Conservation (phyloP, 2,797 vertebrate species). For the Eupleurogrammus muticus region DNA sequence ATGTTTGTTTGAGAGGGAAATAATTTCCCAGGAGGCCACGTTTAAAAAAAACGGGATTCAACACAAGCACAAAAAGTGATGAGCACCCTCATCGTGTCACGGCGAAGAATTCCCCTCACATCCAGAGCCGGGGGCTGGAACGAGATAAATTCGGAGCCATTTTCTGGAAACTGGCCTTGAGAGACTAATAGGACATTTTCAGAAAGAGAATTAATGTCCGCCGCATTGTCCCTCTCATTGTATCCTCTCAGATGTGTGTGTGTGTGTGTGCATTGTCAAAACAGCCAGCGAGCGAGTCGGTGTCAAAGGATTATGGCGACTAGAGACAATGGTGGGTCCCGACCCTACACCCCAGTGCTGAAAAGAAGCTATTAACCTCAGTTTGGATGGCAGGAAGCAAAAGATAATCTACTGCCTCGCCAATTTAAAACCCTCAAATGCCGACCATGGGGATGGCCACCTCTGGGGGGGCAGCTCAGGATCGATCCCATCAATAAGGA, state of each 20-base stretch:
- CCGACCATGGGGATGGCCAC: conserved; percentile 26
- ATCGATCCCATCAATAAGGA: conserved; percentile 44
- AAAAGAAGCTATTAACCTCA: conserved; percentile 66
- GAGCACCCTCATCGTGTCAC: conserved; percentile 40
- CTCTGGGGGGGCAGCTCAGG: neutral
- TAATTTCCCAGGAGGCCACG: conserved; percentile 56
- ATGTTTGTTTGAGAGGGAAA: conserved; percentile 46
- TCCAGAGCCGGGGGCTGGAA: conserved; percentile 27
- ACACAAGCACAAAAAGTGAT: conserved; percentile 57
- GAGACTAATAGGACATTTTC: conserved; percentile 70
- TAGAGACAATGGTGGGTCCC: conserved; percentile 46
- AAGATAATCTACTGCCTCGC: conserved; percentile 50
- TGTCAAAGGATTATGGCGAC: conserved; percentile 55
- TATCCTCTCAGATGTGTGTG: conserved; percentile 34
- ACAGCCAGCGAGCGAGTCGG: conserved; percentile 13
- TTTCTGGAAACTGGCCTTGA: conserved; percentile 63
- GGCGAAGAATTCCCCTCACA: conserved; percentile 46
- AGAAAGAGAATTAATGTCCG: conserved; percentile 68
- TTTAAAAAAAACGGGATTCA: conserved; percentile 49
- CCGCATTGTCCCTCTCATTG: conserved; percentile 37
- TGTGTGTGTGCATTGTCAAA: conserved; percentile 50
- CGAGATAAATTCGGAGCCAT: conserved; percentile 58
- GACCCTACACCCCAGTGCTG: conserved; percentile 37
- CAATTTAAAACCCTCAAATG: conserved; percentile 55
- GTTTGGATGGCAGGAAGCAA: conserved; percentile 44